Conservation (phyloP, 2,888 invertebrate species). For the Euphydryas editha region DNA sequence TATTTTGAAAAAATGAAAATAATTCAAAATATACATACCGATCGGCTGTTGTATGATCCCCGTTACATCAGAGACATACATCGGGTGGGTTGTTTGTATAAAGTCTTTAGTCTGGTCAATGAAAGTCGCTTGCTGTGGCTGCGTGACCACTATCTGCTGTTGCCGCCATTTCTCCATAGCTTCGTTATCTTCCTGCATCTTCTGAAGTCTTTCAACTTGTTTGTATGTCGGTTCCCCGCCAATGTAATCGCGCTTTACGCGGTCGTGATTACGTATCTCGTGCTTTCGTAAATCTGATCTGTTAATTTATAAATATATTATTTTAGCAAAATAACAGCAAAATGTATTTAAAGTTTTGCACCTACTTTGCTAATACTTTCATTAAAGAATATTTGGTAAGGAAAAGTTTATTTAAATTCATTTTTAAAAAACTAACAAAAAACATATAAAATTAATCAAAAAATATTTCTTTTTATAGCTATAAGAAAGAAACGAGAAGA, state of each 20-base stretch:
- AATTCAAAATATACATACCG: constrained; percentile 51
- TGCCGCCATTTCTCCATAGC: constrained; percentile 53
- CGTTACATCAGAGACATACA: constrained; percentile 69
- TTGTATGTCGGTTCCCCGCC: constrained; percentile 78
- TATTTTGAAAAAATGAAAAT: not conserved
- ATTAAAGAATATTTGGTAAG: not conserved
- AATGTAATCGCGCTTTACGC: constrained; percentile 74
- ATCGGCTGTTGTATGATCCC: constrained; percentile 63
- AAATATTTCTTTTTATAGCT: no score
- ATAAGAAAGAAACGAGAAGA: no score
- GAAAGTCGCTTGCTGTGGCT: constrained; percentile 53
- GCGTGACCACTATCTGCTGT: constrained; percentile 49
- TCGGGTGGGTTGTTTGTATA: constrained; percentile 55
- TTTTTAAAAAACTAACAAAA: no score
- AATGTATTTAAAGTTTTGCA: no score
- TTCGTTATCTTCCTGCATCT: constrained; percentile 53
- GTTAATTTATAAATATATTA: not conserved
- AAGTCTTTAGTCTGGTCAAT: constrained; percentile 66
- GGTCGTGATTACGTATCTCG: constrained; percentile 74
- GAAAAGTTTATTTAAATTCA: no score
- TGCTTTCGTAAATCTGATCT: constrained; percentile 79
- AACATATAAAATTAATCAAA: no score
- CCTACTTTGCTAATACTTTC: no score
- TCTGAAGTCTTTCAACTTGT: constrained; percentile 71
- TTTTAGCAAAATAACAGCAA: not conserved